phyloP scores from a whole-genome alignment of 2,113 vertebrate species.

The Pyxicephalus adspersus region DNA sequence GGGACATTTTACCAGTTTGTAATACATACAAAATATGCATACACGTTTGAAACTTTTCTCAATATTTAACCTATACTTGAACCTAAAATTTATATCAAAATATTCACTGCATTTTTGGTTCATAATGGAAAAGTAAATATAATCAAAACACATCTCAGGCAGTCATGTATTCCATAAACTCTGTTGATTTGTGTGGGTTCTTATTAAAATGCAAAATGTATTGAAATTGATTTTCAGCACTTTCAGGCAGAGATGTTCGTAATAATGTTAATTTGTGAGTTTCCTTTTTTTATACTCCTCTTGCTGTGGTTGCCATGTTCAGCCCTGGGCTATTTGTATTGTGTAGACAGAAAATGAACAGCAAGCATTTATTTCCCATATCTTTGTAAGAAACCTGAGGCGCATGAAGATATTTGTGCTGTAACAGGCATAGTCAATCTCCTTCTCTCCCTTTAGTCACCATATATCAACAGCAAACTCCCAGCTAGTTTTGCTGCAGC shows the following conservation, averaged over 20 bases:
- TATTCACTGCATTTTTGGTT: conserved; percentile 53
- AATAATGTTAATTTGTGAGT: conserved; percentile 80
- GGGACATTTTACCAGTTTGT: not conserved
- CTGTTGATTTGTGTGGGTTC: conserved; percentile 67
- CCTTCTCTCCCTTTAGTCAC: conserved; percentile 72
- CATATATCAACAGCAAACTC: conserved; percentile 75
- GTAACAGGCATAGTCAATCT: conserved; percentile 77
- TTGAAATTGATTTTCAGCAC: conserved; percentile 77
- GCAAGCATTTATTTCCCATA: conserved; percentile 79
- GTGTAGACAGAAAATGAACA: conserved; percentile 79
- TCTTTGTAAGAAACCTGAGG: conserved; percentile 79
- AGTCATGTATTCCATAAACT: conserved; percentile 67
- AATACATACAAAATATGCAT: not conserved
- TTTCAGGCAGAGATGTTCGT: conserved; percentile 74
- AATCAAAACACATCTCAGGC: conserved; percentile 68
- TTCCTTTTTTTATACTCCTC: conserved; percentile 62
- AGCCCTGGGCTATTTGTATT: conserved; percentile 80
- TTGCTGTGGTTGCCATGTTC: conserved; percentile 67
- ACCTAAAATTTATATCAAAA: too few species aligned
- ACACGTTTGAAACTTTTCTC: not conserved
- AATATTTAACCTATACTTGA: conserved; percentile 58
- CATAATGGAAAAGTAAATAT: conserved; percentile 60
- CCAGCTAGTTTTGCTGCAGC: conserved; percentile 73
- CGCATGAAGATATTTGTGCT: conserved; percentile 77
- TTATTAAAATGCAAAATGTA: conserved; percentile 81